Conservation (phyloP, 1,140 invertebrate species). For the Lepidotrigona ventralis region DNA sequence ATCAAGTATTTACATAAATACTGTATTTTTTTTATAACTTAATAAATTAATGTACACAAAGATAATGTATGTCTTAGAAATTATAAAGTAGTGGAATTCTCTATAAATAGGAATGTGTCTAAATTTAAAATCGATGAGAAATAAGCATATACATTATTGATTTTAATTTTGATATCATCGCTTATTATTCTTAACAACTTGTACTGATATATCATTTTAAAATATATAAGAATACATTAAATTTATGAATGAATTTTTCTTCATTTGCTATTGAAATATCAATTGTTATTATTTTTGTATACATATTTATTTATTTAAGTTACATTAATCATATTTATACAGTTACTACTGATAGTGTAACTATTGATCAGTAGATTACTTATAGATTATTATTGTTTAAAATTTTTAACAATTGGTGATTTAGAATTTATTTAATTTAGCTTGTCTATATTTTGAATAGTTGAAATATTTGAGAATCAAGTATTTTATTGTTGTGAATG, state of each 20-base stretch:
- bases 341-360: background rate
- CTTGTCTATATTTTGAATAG: background rate
- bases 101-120: background rate
- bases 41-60: background rate
- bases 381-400: background rate
- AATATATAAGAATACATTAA: background rate
- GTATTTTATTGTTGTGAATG: no score
- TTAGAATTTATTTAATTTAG: background rate
- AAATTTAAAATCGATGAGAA: no score
- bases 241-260: background rate
- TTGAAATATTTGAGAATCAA: background rate
- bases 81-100: no score
- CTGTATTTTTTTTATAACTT: background rate
- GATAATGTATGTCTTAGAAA: background rate
- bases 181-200: no score
- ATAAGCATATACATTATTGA: no score
- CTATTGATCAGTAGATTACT: background rate
- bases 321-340: background rate
- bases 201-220: no score
- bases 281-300: background rate
- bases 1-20: background rate
- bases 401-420: background rate
- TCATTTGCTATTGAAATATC: background rate
- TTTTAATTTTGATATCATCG: no score
- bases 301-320: no score